Base-by-base conservation (phyloP, 2,797 vertebrate genomes). In the Pantherophis vulpinus region DNA sequence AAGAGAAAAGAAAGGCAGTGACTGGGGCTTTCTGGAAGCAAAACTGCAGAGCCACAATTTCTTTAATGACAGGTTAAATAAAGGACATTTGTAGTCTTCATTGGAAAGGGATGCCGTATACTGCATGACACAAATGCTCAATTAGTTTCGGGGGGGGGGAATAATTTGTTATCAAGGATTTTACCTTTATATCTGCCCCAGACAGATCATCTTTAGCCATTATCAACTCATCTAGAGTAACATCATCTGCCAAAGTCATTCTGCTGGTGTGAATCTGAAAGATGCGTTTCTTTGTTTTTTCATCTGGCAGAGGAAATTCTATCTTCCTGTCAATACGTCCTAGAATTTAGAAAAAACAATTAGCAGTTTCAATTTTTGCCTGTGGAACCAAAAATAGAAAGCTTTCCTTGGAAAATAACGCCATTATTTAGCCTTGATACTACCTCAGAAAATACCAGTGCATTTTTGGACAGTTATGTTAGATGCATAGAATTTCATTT, bases 181-280 rank as follows among this genome's bases (percentile, higher is more conserved):
- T 95, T 93, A 98, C 99, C 98, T 99, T 99, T 95, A 99, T 99
- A 97, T 99, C 99, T 6, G 99, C 99, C 87, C 99, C 99, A 7
- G 99, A 99, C 88, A 99, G 98, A 96, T 99, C 99, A 20, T 99
- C 99, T 96, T 99, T 99, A 29, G 99, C 99, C 98, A 99, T 98
- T 83, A 99, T 99, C 94, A 99, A 96, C 94, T 99, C 99, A 32
- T 99, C 99, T 16, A 99, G 97, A 47, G 98, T 99, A 89, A 99
- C 99, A 0, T 99, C 99, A 25, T 98, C 98, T 0, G 99, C 98
- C 91, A 99, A 89, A 0, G 99, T 99, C 99, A 99, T 99, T 94
- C 99, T 98, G 95, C 99, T 99, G 0, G 99, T 99, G 97, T 99
- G 99, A 96, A 99, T 99, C 97, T 99, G 98, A 95, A 99, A 99